Evolutionary conservation across 2,797 vertebrate species (phyloP), one percentile per base, ranked within the genome.

Genomic region (Thamnophis elegans): DNA sequence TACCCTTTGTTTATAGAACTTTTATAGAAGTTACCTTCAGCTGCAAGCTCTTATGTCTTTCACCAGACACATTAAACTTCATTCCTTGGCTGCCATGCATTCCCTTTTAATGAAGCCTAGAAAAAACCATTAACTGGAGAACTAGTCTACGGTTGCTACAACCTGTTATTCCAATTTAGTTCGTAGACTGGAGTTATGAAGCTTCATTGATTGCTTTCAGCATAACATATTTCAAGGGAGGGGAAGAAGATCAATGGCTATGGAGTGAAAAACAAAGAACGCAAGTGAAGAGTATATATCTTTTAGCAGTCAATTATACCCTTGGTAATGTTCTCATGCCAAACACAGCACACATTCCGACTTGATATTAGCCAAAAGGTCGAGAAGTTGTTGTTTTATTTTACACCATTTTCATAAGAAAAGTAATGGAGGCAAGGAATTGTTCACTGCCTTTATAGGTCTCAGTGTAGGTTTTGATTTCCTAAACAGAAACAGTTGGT

Each of bases 151-250:
- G 68, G 85, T 96, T 92, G 95, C 94, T 94, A 90, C 90, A 96
- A 93, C 85, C 93, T 93, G 94, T 95, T 93, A 94, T 91, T 96
- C 68, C 91, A 73, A 89, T 94, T 89, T 89, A 68, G 68, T 5
- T 87, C 92, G 82, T 26, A 93, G 92, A 93, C 91, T 94, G 92
- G 93, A 90, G 53, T 94, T 88, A 91, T 89, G 89, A 82, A 85
- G 91, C 14, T 92, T 95, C 90, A 96, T 96, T 97, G 96, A 96
- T 95, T 95, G 85, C 88, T 96, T 93, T 95, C 93, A 92, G 92
- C 26, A 59, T 73, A 92, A 92, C 87, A 87, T 94, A 59, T 93
- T 96, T 94, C 90, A 93, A 73, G 25, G 78, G 12, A 14, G 60
- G 9, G 4, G 56, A 5, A 5, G 5, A 94, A 94, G 90, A 95